Percentiles rank a stretch among this genome's conserved stretches.
Conservation (phyloP, 2,888 invertebrate genomes). For the Glyphotaelius pellucidus region DNA sequence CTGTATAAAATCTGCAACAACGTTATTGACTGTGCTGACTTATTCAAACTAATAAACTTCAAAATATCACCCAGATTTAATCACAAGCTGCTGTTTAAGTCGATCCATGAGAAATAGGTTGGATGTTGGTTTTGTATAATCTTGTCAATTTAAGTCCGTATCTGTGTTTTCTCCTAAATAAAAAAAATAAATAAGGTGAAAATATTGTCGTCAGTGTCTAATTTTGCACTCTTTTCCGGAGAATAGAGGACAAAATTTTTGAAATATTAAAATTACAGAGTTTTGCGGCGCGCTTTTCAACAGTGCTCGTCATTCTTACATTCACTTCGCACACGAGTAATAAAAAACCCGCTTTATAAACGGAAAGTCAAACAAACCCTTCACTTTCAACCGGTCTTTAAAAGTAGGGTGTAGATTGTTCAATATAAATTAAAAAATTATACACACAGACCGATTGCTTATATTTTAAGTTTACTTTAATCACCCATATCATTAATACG, state of each 20-base stretch:
- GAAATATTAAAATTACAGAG: not conserved
- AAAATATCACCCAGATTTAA: too few species aligned
- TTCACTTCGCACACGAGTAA: not conserved
- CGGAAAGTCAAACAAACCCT: not conserved
- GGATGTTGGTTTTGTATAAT: too few species aligned
- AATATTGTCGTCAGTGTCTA: not conserved
- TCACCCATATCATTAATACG: not conserved
- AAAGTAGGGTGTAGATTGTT: not conserved
- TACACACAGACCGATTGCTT: not conserved
- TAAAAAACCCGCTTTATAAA: not conserved
- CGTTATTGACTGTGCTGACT: too few species aligned
- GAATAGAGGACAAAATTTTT: too few species aligned
- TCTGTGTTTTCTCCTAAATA: too few species aligned
- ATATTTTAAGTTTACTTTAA: not conserved
- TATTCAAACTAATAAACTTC: too few species aligned
- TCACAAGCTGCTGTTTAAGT: too few species aligned
- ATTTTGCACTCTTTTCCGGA: not conserved
- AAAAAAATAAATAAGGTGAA: too few species aligned
- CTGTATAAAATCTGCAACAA: too few species aligned
- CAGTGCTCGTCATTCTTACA: not conserved
- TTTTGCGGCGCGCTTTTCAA: not conserved
- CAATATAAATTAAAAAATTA: not conserved
- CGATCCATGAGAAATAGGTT: too few species aligned
- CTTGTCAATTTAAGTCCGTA: too few species aligned
- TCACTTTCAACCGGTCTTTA: not conserved